A percentile compares a stretch with the other conserved stretches of the same genome.
Conservation (phyloP, 64 coral and sea anemone species). For the Porites lutea region DNA sequence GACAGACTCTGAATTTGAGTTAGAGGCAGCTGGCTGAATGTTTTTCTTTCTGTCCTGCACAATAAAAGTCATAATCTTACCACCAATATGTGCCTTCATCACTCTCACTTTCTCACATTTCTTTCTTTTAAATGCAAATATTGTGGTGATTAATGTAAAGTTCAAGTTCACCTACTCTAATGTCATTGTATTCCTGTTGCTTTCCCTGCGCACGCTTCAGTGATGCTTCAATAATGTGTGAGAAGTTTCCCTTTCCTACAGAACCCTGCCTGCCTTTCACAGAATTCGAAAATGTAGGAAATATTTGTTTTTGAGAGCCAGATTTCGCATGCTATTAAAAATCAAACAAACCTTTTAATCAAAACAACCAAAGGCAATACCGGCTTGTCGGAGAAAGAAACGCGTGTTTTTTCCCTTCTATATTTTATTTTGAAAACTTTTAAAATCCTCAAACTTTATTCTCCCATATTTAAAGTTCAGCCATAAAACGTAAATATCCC, state of each 20-base stretch:
- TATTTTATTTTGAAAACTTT: slow-evolving; percentile 2
- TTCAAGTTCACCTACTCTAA: slow-evolving; percentile 27
- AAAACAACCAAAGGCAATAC: slow-evolving; percentile 9
- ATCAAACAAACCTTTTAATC: background rate
- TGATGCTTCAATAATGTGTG: background rate
- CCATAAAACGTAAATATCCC: slow-evolving; percentile 7
- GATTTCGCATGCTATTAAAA: slow-evolving; percentile 6
- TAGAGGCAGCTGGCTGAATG: background rate
- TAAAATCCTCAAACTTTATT: background rate
- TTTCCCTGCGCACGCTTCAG: background rate
- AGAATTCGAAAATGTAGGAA: slow-evolving; percentile 5
- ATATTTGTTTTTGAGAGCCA: background rate
- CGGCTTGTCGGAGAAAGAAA: background rate
- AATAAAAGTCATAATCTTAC: slow-evolving; percentile 28
- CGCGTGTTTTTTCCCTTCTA: background rate
- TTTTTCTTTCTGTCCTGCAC: slow-evolving; percentile 53
- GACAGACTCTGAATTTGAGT: background rate
- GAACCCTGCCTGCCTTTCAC: slow-evolving; percentile 2
- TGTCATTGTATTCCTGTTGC: background rate
- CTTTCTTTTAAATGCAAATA: too few relatives aligned
- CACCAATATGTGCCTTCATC: too few relatives aligned
- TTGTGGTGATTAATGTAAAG: too few relatives aligned
- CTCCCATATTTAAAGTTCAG: slow-evolving; percentile 12
- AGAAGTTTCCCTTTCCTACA: slow-evolving; percentile 15
- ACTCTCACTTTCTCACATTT: too few relatives aligned